These are phyloP conservation scores for Centrocercus urophasianus DNA, from an alignment of 2,113 vertebrate genomes.

Conservation along the genomic window DNA sequence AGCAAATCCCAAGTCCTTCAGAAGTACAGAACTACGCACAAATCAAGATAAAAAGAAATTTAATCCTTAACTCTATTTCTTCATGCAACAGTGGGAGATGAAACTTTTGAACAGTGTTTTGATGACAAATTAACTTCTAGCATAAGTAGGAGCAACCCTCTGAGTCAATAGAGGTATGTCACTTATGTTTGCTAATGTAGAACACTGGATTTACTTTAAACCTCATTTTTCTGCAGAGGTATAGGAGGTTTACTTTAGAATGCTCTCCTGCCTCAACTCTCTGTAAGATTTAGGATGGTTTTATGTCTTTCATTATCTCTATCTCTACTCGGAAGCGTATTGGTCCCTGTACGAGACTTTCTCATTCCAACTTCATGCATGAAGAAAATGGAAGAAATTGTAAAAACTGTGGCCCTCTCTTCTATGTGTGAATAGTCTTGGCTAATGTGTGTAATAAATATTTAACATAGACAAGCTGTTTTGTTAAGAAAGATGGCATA, in stretches of 20 bases:
- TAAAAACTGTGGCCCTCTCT: not conserved
- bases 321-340: not conserved
- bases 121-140: conserved; percentile 27
- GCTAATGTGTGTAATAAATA: not conserved
- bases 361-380: not conserved
- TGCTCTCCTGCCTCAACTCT: not conserved
- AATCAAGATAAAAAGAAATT: not conserved
- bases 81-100: not conserved
- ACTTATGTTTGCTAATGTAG: not conserved
- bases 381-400: not conserved
- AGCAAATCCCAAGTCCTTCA: not conserved
- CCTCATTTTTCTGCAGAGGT: not conserved
- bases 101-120: not conserved
- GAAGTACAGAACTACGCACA: not conserved
- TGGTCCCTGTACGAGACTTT: not conserved
- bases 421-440: not conserved
- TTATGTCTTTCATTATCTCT: not conserved
- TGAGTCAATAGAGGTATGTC: not conserved
- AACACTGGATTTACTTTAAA: conserved; percentile 15
- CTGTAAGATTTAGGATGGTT: not conserved
- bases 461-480: not conserved
- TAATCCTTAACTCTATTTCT: not conserved
- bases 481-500: not conserved
- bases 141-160: not conserved
- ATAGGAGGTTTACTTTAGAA: not conserved